Evolutionary conservation across 2,888 invertebrate genomes (phyloP).

Genomic region (Agrenia bidenticulata): DNA sequence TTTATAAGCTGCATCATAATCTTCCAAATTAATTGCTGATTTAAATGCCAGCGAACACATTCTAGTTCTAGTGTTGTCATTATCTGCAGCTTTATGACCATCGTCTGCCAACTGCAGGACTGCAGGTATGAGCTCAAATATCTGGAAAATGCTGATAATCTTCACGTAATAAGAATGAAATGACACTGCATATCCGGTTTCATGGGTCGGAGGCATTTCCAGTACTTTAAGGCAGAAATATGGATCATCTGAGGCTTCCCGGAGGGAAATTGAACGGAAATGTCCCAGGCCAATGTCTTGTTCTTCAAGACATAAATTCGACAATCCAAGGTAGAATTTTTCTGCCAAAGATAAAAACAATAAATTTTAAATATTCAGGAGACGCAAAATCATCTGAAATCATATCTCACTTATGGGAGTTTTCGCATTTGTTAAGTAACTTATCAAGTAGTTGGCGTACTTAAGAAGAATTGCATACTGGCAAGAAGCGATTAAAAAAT

Average conservation of each 20-base stretch:
- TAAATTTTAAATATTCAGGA: slow-evolving; percentile 2
- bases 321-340: slow-evolving; percentile 44
- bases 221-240: slow-evolving; percentile 47
- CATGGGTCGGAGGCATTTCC: background rate
- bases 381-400: slow-evolving; percentile 2
- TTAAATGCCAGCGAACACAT: slow-evolving; percentile 52
- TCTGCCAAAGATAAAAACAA: slow-evolving; percentile 20
- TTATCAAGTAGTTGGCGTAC: slow-evolving; percentile 45
- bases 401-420: slow-evolving; percentile 36
- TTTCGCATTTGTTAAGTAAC: slow-evolving; percentile 38
- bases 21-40: slow-evolving; percentile 42
- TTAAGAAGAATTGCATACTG: slow-evolving; percentile 45
- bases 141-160: slow-evolving; percentile 48
- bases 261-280: slow-evolving; percentile 40
- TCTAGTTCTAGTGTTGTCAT: slow-evolving; percentile 33
- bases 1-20: slow-evolving; percentile 45
- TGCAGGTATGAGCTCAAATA: slow-evolving; percentile 41
- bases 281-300: slow-evolving; percentile 35
- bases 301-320: slow-evolving; percentile 43
- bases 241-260: slow-evolving; percentile 39
- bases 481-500: slow-evolving; percentile 48
- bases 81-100: slow-evolving; percentile 34
- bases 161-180: slow-evolving; percentile 29
- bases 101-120: slow-evolving; percentile 45
- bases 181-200: background rate